phyloP scores from a whole-genome alignment of 2,888 invertebrate species.

The Cryptosula pallasiana region DNA sequence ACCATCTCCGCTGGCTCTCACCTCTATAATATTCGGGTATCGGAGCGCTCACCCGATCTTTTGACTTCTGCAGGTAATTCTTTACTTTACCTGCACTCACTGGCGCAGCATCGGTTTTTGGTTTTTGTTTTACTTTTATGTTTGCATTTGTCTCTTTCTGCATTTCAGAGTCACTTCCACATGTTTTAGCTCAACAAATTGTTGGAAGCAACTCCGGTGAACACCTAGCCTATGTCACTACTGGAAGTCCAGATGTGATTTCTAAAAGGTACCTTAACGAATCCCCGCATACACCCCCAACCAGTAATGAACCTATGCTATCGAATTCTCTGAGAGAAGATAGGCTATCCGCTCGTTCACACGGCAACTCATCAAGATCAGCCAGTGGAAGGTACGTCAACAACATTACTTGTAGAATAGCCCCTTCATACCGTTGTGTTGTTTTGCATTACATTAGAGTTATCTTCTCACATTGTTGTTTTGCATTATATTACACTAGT shows the following conservation, averaged over 20 bases:
- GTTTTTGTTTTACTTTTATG: too few species aligned
- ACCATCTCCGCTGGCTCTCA: not conserved
- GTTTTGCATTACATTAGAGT: too few species aligned
- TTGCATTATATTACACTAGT: too few species aligned
- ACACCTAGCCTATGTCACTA: not conserved
- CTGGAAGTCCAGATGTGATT: not conserved
- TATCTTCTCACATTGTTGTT: too few species aligned
- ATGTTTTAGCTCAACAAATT: not conserved
- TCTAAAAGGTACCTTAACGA: conserved; percentile 1
- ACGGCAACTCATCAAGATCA: not conserved
- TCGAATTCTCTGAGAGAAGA: not conserved
- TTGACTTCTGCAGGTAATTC: too few species aligned
- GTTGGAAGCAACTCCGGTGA: not conserved
- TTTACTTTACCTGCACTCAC: too few species aligned
- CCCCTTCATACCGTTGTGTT: too few species aligned
- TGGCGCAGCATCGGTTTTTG: too few species aligned
- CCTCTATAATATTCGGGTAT: not conserved
- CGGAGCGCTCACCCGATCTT: not conserved
- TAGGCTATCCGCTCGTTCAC: not conserved
- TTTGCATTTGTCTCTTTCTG: too few species aligned
- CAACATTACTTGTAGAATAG: too few species aligned
- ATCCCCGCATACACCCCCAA: not conserved
- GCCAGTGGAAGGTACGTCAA: not conserved
- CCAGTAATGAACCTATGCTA: not conserved
- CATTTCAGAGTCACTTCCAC: too few species aligned